Evolutionary conservation across 1,140 invertebrate species (phyloP).

Genomic region (Nymphalis io): DNA sequence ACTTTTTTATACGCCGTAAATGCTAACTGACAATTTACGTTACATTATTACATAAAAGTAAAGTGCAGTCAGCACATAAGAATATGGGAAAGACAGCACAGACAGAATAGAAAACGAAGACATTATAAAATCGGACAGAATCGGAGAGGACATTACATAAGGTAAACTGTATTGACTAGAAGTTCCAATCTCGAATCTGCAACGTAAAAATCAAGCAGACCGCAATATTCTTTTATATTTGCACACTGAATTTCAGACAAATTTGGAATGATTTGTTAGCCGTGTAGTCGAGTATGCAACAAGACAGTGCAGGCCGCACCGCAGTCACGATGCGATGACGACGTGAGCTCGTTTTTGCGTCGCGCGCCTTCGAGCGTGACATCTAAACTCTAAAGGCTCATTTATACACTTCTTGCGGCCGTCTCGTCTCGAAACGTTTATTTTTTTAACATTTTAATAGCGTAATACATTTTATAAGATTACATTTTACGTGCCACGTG

Average conservation of each 20-base stretch:
- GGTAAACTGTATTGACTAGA: constrained; percentile 45
- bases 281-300: constrained; percentile 33
- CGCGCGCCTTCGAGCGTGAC: constrained; percentile 64
- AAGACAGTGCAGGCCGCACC: constrained; percentile 39
- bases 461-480: constrained; percentile 24
- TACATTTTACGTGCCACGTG: constrained; percentile 29
- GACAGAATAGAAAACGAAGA: constrained; percentile 55
- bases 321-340: constrained; percentile 54
- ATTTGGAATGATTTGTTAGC: constrained; percentile 39
- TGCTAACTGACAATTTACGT: too few relatives aligned
- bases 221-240: constrained; percentile 35
- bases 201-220: constrained; percentile 24
- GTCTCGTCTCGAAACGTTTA: constrained; percentile 55
- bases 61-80: constrained; percentile 25
- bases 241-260: constrained; percentile 20
- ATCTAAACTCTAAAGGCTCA: constrained; percentile 64
- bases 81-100: constrained; percentile 38
- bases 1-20: too few relatives aligned
- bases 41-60: neutral
- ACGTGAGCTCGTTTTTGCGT: constrained; percentile 65
- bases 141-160: constrained; percentile 48
- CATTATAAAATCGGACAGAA: constrained; percentile 52
- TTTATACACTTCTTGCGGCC: constrained; percentile 69
- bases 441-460: constrained; percentile 50
- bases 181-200: constrained; percentile 34